Evolutionary conservation across 2,797 vertebrate genomes (phyloP).

Genomic region (Ambastaia sidthimunki): DNA sequence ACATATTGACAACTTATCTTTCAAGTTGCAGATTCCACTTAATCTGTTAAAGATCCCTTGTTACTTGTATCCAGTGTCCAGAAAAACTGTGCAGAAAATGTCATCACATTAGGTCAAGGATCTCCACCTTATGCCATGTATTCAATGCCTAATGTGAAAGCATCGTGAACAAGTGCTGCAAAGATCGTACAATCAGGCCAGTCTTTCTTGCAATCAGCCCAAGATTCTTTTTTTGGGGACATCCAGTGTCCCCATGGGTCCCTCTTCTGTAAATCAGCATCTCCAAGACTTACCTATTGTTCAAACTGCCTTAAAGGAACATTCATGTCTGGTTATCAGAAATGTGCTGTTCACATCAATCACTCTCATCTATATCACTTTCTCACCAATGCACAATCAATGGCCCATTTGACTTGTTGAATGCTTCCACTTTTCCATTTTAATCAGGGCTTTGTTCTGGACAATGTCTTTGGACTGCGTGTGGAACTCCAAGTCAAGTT

Average conservation of each 20-base stretch:
- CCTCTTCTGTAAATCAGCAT: constrained; percentile 71
- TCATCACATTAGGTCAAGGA: constrained; percentile 57
- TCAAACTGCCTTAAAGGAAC: constrained; percentile 45
- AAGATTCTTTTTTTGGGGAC: constrained; percentile 69
- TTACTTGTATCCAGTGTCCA: constrained; percentile 41
- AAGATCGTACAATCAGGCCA: constrained; percentile 71
- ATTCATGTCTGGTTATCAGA: constrained; percentile 58
- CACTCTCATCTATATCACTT: constrained; percentile 60
- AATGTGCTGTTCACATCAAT: constrained; percentile 61
- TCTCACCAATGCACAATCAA: constrained; percentile 69
- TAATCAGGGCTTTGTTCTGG: constrained; percentile 34
- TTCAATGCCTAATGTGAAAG: constrained; percentile 62
- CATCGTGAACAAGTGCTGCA: constrained; percentile 58
- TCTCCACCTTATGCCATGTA: constrained; percentile 55
- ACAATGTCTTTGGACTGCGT: constrained; percentile 7
- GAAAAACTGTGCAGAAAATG: constrained; percentile 48
- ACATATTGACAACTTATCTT: too few species aligned
- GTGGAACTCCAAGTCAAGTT: constrained; percentile 41
- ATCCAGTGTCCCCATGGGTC: constrained; percentile 61
- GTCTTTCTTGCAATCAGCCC: constrained; percentile 75
- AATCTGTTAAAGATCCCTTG: constrained; percentile 32
- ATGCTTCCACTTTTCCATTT: constrained; percentile 25
- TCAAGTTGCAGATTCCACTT: neutral
- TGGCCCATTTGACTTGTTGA: constrained; percentile 38
- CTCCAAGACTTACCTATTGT: constrained; percentile 52